Evolutionary conservation across 2,113 vertebrate species (phyloP).

Genomic region (Australoheros scitulus): DNA sequence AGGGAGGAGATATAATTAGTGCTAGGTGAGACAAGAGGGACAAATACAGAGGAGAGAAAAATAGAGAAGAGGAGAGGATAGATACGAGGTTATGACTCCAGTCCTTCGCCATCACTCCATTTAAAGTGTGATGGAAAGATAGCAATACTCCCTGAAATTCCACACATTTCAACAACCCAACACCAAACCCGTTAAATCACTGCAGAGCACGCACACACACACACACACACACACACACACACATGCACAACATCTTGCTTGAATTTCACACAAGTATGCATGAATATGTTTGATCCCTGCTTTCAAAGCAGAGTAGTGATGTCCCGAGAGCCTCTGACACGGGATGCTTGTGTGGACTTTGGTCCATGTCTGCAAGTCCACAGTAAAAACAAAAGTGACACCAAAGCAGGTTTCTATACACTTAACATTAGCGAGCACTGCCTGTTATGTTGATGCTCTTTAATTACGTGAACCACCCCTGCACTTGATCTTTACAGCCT

Average conservation of each 20-base stretch:
- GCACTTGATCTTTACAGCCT: slow-evolving; percentile 13
- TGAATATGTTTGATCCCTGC: slow-evolving; percentile 27
- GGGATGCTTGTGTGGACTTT: neutral
- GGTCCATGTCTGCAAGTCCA: neutral
- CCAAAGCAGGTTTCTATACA: neutral
- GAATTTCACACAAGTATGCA: slow-evolving; percentile 24
- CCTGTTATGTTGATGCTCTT: neutral
- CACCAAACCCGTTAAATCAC: slow-evolving; percentile 1
- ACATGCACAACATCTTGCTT: neutral
- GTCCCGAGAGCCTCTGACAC: neutral
- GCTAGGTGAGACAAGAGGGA: slow-evolving; percentile 16
- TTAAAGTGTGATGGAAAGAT: slow-evolving; percentile 36
- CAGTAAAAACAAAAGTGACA: neutral
- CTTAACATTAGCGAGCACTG: neutral
- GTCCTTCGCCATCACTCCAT: slow-evolving; percentile 22
- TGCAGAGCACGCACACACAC: neutral
- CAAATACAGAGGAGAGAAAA: slow-evolving; percentile 12
- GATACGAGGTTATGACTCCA: slow-evolving; percentile 25
- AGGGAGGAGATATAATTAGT: slow-evolving; percentile 63
- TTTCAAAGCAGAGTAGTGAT: slow-evolving; percentile 5
- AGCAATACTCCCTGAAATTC: slow-evolving; percentile 56
- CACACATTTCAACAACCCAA: slow-evolving; percentile 14
- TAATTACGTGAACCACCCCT: slow-evolving; percentile 8
- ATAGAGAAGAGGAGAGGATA: neutral
- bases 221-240: neutral